These are phyloP conservation scores for Thera britannica DNA, from an alignment of 2,888 invertebrate genomes.

Conservation along the genomic window DNA sequence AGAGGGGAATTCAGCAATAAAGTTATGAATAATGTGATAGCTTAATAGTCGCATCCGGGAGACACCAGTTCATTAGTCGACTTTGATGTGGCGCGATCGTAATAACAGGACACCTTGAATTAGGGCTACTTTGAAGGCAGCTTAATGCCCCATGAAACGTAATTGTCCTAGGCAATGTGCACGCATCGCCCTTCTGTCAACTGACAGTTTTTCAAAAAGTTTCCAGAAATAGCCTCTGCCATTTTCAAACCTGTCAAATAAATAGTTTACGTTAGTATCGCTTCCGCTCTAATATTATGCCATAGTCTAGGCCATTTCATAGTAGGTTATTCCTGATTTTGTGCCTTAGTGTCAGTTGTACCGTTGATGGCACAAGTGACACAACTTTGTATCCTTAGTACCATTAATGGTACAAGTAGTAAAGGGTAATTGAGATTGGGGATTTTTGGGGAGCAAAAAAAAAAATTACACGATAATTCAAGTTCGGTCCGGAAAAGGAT, in stretches of 20 bases:
- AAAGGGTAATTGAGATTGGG: no score
- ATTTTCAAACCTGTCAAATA: background rate
- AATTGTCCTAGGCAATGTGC: slow-evolving; percentile 33
- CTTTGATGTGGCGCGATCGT: slow-evolving; percentile 66
- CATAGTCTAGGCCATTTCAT: no score
- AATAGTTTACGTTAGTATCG: background rate
- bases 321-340: no score
- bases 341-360: no score
- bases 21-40: slow-evolving; percentile 75
- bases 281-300: no score
- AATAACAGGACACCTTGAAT: slow-evolving; percentile 63
- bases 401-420: no score
- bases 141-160: slow-evolving; percentile 44
- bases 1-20: slow-evolving; percentile 64
- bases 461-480: no score
- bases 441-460: no score
- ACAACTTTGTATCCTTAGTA: no score
- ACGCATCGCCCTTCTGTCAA: slow-evolving; percentile 16
- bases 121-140: slow-evolving; percentile 51
- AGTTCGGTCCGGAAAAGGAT: no score
- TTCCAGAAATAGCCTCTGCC: background rate
- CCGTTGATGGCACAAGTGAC: no score
- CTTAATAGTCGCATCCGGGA: slow-evolving; percentile 74
- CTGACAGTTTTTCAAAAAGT: background rate
- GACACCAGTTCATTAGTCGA: slow-evolving; percentile 57